phyloP scores from a whole-genome alignment of 2,797 vertebrate genomes.

The Alosa sapidissima region DNA sequence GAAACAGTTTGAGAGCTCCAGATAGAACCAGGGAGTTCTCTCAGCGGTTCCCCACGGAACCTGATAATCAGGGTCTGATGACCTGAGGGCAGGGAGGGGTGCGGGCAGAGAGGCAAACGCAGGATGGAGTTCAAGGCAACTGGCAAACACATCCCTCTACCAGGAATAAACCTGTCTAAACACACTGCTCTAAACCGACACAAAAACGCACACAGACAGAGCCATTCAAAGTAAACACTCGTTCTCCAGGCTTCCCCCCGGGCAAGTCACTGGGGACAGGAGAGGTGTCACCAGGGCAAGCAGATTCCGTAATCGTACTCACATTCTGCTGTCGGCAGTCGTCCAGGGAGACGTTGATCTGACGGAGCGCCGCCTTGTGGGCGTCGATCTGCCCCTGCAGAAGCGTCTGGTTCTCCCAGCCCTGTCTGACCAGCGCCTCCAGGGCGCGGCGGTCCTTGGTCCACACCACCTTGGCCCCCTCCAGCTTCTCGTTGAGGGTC shows the following conservation, averaged over 20 bases:
- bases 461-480: constrained; percentile 44
- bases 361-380: constrained; percentile 44
- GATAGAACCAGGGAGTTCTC: too few species aligned
- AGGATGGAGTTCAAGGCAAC: too few species aligned
- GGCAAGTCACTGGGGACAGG: background rate
- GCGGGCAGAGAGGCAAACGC: too few species aligned
- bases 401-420: constrained; percentile 37
- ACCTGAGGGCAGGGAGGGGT: background rate
- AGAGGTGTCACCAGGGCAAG: background rate
- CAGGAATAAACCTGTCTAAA: too few species aligned
- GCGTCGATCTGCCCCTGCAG: constrained; percentile 33
- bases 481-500: constrained; percentile 37
- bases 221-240: background rate
- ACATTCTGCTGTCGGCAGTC: constrained; percentile 58
- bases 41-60: background rate
- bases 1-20: background rate
- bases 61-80: background rate
- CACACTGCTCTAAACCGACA: background rate
- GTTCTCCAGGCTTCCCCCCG: background rate
- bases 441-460: constrained; percentile 59
- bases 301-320: constrained; percentile 46
- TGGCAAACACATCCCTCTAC: too few species aligned
- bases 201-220: background rate
- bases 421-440: constrained; percentile 56
- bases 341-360: constrained; percentile 62